Evolutionary conservation across 2,888 invertebrate species (phyloP), one percentile per base, ranked within the genome.

Genomic region (Elgonia sp.): DNA sequence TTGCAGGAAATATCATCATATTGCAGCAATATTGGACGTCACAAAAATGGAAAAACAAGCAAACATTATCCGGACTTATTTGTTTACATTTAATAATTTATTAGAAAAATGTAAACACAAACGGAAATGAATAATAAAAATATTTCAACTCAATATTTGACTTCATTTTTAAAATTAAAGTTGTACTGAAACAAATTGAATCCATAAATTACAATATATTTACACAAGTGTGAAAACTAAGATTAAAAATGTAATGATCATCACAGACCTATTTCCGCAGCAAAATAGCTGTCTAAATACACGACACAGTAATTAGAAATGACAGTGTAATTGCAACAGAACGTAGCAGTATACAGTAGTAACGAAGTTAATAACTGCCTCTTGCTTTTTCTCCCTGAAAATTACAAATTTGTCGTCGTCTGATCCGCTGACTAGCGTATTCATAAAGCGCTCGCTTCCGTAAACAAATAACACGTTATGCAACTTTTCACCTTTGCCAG

Each of bases 311-410:
- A 80, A 80, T 80, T 80, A 79, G 60, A 62, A 80, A 70, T 79
- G 73, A 67, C 73, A 73, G 84, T 21, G 21, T 70, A 80, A 85
- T 85, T 85, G 50, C 70, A 42, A 67, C 65, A 29, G 60, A 42
- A 46, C 42, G 55, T 21, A 4, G n/a, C 42, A 62, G 50, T 65
- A 42, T 76, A 70, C 21, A 57, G 79, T 62, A 55, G 39, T 73
- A 79, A 85, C 73, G 57, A 73, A 67, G 79, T 85, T 79, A 84
- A 84, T 72, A 65, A 76, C 62, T 63, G 39, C 42, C 21, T 79
- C 73, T 37, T 18, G 53, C 69, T 65, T 72, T 72, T 84, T 62
- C 14, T 37, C 62, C 29, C 62, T 79, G 42, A 70, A 29, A 73
- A 79, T 79, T 79, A 79, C 60, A 50, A 53, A 72, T 69, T 85